A percentile compares a stretch with the other conserved stretches of the same genome.
Conservation (phyloP, 2,888 invertebrate genomes). For the Andrena camellia region DNA sequence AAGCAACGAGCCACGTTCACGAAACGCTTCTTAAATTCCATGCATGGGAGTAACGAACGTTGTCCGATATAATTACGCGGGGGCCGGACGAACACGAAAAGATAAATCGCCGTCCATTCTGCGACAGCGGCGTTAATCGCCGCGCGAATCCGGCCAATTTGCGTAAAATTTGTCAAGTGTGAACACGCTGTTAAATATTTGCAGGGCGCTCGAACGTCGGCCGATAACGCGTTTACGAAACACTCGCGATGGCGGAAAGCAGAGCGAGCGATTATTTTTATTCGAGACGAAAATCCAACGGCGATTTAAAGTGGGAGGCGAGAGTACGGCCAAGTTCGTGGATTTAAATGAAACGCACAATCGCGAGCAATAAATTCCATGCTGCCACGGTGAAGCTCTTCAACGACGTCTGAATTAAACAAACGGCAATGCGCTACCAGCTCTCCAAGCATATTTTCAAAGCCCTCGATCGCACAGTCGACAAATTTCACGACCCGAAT, state of each 20-base stretch:
- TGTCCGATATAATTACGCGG: conserved; percentile 46
- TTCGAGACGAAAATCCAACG: conserved; percentile 17
- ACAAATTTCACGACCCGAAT: no score
- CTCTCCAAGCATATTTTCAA: no score
- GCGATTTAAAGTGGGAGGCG: no score
- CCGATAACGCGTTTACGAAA: neutral
- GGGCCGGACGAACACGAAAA: conserved; percentile 47
- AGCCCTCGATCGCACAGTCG: no score
- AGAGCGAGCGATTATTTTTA: neutral
- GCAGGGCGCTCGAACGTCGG: neutral
- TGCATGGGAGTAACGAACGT: conserved; percentile 42
- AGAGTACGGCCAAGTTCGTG: no score
- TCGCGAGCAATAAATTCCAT: no score
- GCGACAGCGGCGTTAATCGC: conserved; percentile 51
- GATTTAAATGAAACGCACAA: no score
- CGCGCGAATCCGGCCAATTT: conserved; percentile 54
- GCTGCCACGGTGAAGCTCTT: no score
- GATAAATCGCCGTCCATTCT: conserved; percentile 61
- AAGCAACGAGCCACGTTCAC: neutral
- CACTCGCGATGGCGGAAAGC: no score
- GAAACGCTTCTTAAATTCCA: neutral
- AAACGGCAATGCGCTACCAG: no score
- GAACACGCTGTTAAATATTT: conserved; percentile 8
- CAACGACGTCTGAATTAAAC: no score
- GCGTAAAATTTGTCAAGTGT: conserved; percentile 55